Conservation (phyloP, 1,140 invertebrate genomes). For the Pseudomyrmex pallidus region DNA sequence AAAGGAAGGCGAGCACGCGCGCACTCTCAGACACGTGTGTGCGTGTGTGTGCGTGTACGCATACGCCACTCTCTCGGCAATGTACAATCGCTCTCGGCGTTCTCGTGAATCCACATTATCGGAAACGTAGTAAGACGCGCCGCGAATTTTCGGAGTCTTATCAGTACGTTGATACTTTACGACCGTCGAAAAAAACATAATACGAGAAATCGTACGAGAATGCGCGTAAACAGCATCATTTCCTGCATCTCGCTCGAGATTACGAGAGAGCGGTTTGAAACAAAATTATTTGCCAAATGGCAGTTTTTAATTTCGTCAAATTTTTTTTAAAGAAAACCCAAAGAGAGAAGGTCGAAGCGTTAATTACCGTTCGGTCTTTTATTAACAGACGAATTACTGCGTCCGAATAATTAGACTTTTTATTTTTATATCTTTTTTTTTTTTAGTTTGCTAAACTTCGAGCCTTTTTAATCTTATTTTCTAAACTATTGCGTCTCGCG, state of each 20-base stretch:
- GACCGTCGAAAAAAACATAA: slow-evolving; percentile 9
- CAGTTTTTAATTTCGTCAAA: neutral
- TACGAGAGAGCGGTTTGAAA: neutral
- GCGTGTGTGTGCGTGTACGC: too few relatives aligned
- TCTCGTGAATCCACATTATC: slow-evolving; percentile 7
- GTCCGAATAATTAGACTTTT: too few relatives aligned
- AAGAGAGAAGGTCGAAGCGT: too few relatives aligned
- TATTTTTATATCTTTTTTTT: too few relatives aligned
- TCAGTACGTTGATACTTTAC: neutral
- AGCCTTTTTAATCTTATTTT: too few relatives aligned
- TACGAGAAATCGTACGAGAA: neutral
- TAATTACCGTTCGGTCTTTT: too few relatives aligned
- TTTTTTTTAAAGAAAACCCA: neutral
- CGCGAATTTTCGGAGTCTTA: neutral
- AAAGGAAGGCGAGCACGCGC: slow-evolving; percentile 13
- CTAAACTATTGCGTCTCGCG: too few relatives aligned
- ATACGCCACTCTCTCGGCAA: neutral
- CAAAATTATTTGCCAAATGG: neutral
- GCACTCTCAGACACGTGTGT: neutral
- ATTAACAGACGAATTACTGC: too few relatives aligned
- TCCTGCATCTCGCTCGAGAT: neutral
- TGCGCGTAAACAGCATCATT: slow-evolving; percentile 1
- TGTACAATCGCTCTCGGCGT: slow-evolving; percentile 14
- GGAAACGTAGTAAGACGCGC: slow-evolving; percentile 10
- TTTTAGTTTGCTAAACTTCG: too few relatives aligned